Evolutionary conservation across 2,113 vertebrate genomes (phyloP), one percentile per base, ranked within the genome.

Genomic region (Piaya cayana): DNA sequence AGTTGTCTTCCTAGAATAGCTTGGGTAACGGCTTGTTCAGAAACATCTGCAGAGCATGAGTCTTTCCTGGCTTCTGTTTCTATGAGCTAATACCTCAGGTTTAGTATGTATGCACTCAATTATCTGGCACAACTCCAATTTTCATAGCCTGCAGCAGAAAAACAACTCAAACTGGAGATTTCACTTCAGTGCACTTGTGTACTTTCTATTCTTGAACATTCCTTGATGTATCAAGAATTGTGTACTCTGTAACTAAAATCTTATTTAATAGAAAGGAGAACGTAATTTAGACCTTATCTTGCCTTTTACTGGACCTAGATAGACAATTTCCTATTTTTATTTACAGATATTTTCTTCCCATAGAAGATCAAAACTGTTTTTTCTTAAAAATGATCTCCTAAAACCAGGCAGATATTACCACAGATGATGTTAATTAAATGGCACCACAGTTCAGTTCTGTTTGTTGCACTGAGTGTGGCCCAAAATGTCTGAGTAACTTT

Each of bases 141-240:
- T 68, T 71, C 64, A 81, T 81, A 20, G 75, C 71, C 93, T 81
- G 68, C 50, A 85, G 75, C 78, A 96, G 43, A 88, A 93, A 93
- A 92, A 86, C 68, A 88, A 81, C 47, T 90, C 68, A 82, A 63
- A 74, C 32, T 0, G 0, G 53, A 81, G 49, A 76, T 83, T 93
- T 83, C 71, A 72, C 70, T 87, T 91, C 70, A 83, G 45, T 59
- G 80, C 62, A 34, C 78, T 90, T 83, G 43, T 37, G 45, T 70
- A 49, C 68, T 93, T 88, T 84, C 81, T 89, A 58, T 80, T 95
- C 83, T 67, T 60, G 63, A 92, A 21, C 34, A 79, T 34, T 56
- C 86, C 60, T 84, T 82, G 59, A 64, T 80, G 30, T 20, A 64
- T 71, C 37, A 43, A 82, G 71, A 68, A 58, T 23, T 45, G n/a